phyloP scores from a whole-genome alignment of 2,888 invertebrate genomes.

The Trachelus iudaicus region DNA sequence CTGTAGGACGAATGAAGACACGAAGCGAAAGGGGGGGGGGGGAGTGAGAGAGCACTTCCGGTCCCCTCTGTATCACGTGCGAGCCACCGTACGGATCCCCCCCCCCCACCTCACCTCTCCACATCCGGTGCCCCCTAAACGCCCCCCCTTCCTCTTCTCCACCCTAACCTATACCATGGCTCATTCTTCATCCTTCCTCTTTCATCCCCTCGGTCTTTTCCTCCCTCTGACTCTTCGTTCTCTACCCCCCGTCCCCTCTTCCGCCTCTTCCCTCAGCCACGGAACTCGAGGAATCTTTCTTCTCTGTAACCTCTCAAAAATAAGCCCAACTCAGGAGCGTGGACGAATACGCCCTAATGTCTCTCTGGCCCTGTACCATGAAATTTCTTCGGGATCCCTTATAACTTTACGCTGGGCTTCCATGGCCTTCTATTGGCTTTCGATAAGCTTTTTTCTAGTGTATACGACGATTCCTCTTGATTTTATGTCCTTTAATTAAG shows the following conservation, averaged over 20 bases:
- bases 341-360: conserved; percentile 19
- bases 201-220: not conserved
- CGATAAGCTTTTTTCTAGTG: not conserved
- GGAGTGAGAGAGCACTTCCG: conserved; percentile 59
- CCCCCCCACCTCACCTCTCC: conserved; percentile 51
- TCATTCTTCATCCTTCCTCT: conserved; percentile 18
- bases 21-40: conserved; percentile 51
- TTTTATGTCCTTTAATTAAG: not conserved
- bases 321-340: conserved; percentile 46
- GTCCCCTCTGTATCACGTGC: conserved; percentile 65
- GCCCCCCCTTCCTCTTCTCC: conserved; percentile 24
- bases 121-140: conserved; percentile 41
- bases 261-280: conserved; percentile 16
- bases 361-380: not conserved
- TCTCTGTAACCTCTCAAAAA: conserved; percentile 49
- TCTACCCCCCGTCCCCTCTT: not conserved
- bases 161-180: conserved; percentile 6
- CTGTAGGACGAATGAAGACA: conserved; percentile 31
- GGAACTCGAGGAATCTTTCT: conserved; percentile 1
- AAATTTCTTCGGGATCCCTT: not conserved
- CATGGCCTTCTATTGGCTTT: not conserved
- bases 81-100: conserved; percentile 61
- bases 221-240: not conserved
- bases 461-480: not conserved
- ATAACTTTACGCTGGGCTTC: not conserved